Conservation (phyloP, 2,113 vertebrate genomes). For the Solea senegalensis region DNA sequence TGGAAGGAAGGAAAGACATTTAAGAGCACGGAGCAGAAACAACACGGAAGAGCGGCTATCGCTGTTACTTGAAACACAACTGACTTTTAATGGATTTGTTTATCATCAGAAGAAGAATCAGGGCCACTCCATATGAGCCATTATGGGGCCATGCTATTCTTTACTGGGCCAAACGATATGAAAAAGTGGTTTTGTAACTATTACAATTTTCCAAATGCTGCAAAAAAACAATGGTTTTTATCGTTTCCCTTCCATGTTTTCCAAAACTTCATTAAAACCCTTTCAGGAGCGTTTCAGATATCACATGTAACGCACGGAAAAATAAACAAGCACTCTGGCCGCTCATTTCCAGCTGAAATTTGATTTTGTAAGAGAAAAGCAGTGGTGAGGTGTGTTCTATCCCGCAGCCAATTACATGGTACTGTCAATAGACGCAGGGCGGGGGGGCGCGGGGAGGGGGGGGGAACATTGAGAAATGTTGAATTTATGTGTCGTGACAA, state of each 20-base stretch:
- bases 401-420: not conserved
- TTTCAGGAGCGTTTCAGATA: conserved; percentile 9
- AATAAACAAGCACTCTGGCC: conserved; percentile 13
- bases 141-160: not conserved
- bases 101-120: too few relatives aligned
- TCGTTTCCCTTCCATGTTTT: not conserved
- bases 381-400: not conserved
- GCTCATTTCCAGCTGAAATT: not conserved
- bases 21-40: not conserved
- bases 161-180: not conserved
- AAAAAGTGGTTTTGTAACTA: conserved; percentile 1
- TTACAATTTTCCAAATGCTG: not conserved
- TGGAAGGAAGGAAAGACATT: not conserved
- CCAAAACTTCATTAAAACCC: conserved; percentile 5
- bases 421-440: not conserved
- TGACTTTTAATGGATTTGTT: too few relatives aligned
- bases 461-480: not conserved
- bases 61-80: too few relatives aligned
- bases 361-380: not conserved
- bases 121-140: too few relatives aligned
- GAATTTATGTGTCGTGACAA: not conserved
- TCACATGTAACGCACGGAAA: conserved; percentile 5
- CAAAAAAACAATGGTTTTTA: too few relatives aligned
- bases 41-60: too few relatives aligned
- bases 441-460: too few relatives aligned